These are phyloP conservation scores for Rhynchopsitta pachyrhyncha DNA, from an alignment of 2,113 vertebrate genomes.

Conservation along the genomic window DNA sequence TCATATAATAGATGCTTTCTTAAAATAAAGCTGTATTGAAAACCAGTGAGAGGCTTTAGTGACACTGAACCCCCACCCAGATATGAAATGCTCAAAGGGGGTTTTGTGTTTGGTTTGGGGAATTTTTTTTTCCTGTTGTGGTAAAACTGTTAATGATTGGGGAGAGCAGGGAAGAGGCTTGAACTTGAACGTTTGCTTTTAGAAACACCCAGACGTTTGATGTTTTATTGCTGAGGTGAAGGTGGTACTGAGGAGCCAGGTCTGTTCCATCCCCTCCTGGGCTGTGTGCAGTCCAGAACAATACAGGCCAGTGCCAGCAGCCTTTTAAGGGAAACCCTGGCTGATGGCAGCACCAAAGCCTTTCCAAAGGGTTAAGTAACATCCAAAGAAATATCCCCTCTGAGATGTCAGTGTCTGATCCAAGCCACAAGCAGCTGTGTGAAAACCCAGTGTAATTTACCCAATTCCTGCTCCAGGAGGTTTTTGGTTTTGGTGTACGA, in stretches of 20 bases:
- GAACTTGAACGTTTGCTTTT: not conserved
- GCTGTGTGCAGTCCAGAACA: not conserved
- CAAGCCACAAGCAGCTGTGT: not conserved
- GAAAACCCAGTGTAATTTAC: not conserved
- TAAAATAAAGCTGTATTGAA: slow-evolving; percentile 63
- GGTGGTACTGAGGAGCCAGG: not conserved
- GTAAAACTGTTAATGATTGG: not conserved
- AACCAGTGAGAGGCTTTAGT: slow-evolving; percentile 58
- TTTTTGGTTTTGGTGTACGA: not conserved
- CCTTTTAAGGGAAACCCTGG: not conserved
- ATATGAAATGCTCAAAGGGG: slow-evolving; percentile 46
- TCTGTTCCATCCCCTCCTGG: rapidly evolving
- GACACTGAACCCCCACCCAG: slow-evolving; percentile 56
- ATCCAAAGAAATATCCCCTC: not conserved
- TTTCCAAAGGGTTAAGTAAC: not conserved
- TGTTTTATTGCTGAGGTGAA: not conserved
- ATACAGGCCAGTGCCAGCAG: not conserved
- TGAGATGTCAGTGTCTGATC: not conserved
- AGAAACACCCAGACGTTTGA: not conserved
- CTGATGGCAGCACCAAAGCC: not conserved
- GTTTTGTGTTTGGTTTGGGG: not conserved
- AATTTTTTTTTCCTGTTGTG: not conserved
- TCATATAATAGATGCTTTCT: slow-evolving; percentile 60
- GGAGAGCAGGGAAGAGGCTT: not conserved
- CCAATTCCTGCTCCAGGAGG: not conserved